Conservation (phyloP, 1,140 invertebrate genomes). For the Platyscapa corneri region DNA sequence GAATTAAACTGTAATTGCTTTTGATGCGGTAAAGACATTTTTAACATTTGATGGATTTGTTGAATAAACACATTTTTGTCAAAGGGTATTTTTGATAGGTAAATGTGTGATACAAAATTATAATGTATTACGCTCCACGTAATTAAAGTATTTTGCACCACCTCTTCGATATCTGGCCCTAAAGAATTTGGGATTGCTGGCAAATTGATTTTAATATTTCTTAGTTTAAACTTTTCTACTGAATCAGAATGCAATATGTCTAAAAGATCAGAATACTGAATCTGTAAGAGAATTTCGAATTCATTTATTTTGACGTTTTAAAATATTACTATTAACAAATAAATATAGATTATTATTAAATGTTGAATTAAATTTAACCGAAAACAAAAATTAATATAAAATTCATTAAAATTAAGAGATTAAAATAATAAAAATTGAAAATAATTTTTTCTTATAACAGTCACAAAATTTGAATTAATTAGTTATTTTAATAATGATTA, state of each 20-base stretch:
- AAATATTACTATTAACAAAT: no score
- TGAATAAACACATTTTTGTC: not conserved
- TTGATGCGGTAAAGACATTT: not conserved
- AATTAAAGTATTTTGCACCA: not conserved
- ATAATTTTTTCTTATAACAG: no score
- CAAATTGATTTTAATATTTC: not conserved
- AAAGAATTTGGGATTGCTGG: not conserved
- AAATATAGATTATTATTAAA: no score
- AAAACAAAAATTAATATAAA: no score
- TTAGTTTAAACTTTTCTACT: conserved; percentile 2
- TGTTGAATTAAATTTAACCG: no score
- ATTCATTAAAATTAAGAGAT: no score
- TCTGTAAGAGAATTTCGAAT: not conserved
- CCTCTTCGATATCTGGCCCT: not conserved
- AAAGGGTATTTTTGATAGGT: not conserved
- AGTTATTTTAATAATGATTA: no score
- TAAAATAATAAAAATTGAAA: no score
- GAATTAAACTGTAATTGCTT: not conserved
- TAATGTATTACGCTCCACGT: not conserved
- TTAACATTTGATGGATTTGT: not conserved
- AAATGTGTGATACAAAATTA: not conserved
- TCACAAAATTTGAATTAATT: no score
- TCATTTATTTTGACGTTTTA: no score
- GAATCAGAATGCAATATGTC: not conserved
- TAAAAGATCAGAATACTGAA: not conserved